Evolutionary conservation across 2,888 invertebrate genomes (phyloP).

Genomic region (Seira ritae): DNA sequence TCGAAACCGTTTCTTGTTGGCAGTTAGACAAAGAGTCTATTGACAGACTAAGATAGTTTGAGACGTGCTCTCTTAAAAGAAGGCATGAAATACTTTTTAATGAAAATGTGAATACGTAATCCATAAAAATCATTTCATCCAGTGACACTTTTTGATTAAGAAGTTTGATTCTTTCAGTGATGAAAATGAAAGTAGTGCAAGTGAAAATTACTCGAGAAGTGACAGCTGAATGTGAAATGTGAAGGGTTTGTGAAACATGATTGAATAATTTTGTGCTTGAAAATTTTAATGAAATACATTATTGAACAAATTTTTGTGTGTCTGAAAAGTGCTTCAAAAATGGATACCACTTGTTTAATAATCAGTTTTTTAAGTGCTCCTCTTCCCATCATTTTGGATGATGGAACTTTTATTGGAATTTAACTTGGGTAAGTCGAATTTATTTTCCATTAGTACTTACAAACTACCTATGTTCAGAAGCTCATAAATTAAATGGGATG

Average conservation of each 20-base stretch:
- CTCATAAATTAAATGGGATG: no score
- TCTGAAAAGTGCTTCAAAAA: conserved; percentile 27
- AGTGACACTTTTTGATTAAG: conserved; percentile 1
- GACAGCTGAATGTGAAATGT: neutral
- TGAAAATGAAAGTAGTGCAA: conserved; percentile 11
- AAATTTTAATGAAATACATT: neutral
- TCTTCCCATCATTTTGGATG: conserved; percentile 64
- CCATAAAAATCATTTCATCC: neutral
- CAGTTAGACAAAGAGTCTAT: neutral
- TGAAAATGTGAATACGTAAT: neutral
- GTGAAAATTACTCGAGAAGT: conserved; percentile 12
- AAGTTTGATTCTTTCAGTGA: neutral
- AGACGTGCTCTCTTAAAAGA: neutral
- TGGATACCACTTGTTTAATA: conserved; percentile 21
- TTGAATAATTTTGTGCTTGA: neutral
- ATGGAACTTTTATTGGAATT: conserved; percentile 70
- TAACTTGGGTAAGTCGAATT: conserved; percentile 66
- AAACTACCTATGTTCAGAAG: no score
- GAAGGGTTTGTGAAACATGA: neutral
- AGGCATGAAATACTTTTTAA: conserved; percentile 6
- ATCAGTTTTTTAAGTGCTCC: conserved; percentile 6
- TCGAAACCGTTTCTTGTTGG: neutral
- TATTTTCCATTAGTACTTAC: neutral
- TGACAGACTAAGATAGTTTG: neutral
- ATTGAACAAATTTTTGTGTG: neutral